Percentiles rank a stretch among this genome's conserved stretches.
Conservation (phyloP, 2,113 vertebrate genomes). For the Sinosuthora webbiana region DNA sequence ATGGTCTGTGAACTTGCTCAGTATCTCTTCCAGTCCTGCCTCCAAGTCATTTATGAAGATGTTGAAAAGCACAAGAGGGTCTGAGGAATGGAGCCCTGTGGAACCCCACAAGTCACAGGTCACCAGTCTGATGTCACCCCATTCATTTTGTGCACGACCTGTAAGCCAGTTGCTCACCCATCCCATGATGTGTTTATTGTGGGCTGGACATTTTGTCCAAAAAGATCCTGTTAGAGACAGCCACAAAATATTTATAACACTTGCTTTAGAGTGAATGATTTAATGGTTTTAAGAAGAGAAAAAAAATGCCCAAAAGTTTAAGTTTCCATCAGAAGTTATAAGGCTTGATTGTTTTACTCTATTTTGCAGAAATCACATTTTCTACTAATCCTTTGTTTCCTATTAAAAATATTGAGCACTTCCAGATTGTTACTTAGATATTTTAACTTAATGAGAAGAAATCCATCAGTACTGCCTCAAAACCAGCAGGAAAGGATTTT, state of each 20-base stretch:
- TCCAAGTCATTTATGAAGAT: not conserved
- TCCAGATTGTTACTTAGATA: not conserved
- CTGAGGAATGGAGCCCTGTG: too few species aligned
- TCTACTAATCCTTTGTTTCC: not conserved
- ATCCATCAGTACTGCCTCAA: not conserved
- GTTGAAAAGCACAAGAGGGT: not conserved
- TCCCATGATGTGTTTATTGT: rapidly evolving
- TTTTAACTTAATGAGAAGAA: not conserved
- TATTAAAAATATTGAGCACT: not conserved
- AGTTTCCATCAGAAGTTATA: not conserved
- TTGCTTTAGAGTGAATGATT: not conserved
- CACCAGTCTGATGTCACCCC: not conserved
- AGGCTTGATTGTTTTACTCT: not conserved
- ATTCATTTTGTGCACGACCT: not conserved
- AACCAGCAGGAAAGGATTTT: not conserved
- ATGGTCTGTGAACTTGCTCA: not conserved
- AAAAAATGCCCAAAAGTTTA: not conserved
- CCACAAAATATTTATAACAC: not conserved
- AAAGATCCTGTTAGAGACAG: not conserved
- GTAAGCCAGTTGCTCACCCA: not conserved
- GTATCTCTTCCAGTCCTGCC: not conserved
- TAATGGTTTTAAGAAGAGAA: not conserved
- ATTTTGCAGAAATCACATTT: not conserved
- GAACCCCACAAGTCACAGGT: not conserved
- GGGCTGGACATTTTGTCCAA: not conserved